These are phyloP conservation scores for Macroramphosus scolopax DNA, from an alignment of 2,797 vertebrate genomes.

Conservation along the genomic window DNA sequence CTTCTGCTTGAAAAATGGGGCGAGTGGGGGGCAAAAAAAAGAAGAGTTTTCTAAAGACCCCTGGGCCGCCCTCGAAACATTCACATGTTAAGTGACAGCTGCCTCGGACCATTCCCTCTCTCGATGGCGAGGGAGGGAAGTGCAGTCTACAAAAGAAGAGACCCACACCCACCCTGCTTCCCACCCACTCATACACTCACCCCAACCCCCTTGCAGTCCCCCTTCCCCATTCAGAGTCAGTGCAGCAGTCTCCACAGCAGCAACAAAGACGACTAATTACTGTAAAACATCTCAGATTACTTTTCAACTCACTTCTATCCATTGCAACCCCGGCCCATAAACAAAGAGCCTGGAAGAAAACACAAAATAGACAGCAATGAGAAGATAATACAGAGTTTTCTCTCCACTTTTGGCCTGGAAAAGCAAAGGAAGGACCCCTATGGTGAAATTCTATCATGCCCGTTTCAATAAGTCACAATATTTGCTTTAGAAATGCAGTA, in stretches of 20 bases:
- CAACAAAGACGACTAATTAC: conserved; percentile 81
- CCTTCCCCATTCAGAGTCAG: conserved; percentile 69
- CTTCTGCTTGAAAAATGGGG: conserved; percentile 69
- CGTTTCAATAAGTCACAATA: conserved; percentile 57
- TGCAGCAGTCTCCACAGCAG: conserved; percentile 65
- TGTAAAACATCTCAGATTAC: conserved; percentile 81
- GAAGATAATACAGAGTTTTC: conserved; percentile 42
- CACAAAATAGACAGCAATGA: conserved; percentile 36
- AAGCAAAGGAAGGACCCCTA: conserved; percentile 54
- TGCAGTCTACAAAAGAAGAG: conserved; percentile 75
- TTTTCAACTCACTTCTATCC: conserved; percentile 71
- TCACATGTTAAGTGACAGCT: conserved; percentile 89
- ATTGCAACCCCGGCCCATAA: conserved; percentile 48
- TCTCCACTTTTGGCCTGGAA: conserved; percentile 44
- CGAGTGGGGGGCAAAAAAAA: conserved; percentile 42
- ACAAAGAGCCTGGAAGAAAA: conserved; percentile 54
- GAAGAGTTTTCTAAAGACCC: conserved; percentile 77
- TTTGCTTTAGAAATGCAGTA: conserved; percentile 35
- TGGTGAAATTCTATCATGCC: conserved; percentile 39
- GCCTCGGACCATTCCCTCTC: conserved; percentile 74
- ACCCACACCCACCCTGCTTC: conserved; percentile 73
- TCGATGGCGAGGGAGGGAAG: conserved; percentile 60
- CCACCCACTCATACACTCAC: conserved; percentile 63
- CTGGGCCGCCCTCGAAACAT: conserved; percentile 76
- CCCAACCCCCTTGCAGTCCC: conserved; percentile 59